phyloP scores from a whole-genome alignment of 1,140 invertebrate genomes.

The Brachionus rubens region DNA sequence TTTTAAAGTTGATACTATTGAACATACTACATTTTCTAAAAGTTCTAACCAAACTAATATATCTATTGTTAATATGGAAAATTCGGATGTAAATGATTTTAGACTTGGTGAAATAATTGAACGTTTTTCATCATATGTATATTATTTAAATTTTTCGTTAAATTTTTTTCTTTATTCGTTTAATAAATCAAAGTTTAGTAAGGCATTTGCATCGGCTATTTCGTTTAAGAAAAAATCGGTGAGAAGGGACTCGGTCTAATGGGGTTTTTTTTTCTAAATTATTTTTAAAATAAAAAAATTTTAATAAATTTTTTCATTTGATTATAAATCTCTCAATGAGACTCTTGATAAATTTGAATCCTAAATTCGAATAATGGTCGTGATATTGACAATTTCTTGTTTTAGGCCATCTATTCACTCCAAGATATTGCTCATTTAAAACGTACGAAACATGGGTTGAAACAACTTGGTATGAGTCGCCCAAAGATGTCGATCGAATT shows the following conservation, averaged over 20 bases:
- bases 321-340: too few species aligned
- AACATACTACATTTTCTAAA: background rate
- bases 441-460: too few species aligned
- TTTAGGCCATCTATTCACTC: too few species aligned
- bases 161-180: constrained; percentile 74
- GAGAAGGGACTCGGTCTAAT: background rate
- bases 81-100: background rate
- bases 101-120: constrained; percentile 4
- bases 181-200: constrained; percentile 40
- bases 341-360: too few species aligned
- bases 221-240: background rate
- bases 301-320: background rate
- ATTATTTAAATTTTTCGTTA: constrained; percentile 77
- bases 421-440: too few species aligned
- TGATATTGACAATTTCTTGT: too few species aligned
- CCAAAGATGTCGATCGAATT: too few species aligned
- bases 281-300: background rate
- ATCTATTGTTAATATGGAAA: background rate
- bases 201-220: background rate
- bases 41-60: background rate
- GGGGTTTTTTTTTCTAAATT: background rate
- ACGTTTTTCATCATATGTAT: constrained; percentile 54
- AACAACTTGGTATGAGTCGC: too few species aligned
- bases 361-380: too few species aligned
- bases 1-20: background rate